A percentile compares a stretch with the other conserved stretches of the same genome.
Evolutionary conservation across 2,113 vertebrate species (phyloP).

Genomic region (Macaca fascicularis): T2T-MFA8v1.1 NC_088376.1:51362001-51362500

Average conservation of each 20-base stretch:
- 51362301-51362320: not conserved
- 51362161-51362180: not conserved
- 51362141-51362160: not conserved
- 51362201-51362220: not conserved
- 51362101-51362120: not conserved
- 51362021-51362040: not conserved
- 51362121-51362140: not conserved
- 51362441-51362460: not conserved
- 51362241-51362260: not conserved
- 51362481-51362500: not conserved
- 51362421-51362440: not conserved
- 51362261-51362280: not conserved
- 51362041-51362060: not conserved
- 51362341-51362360: not conserved
- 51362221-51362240: not conserved
- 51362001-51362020: not conserved
- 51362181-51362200: not conserved
- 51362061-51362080: not conserved
- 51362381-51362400: not conserved
- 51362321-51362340: not conserved
- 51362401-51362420: slow-evolving; percentile 13
- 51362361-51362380: not conserved
- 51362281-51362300: not conserved
- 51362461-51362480: not conserved
- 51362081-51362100: not conserved